Conservation (phyloP, 2,113 vertebrate species). For the Scartelaos histophorus region DNA sequence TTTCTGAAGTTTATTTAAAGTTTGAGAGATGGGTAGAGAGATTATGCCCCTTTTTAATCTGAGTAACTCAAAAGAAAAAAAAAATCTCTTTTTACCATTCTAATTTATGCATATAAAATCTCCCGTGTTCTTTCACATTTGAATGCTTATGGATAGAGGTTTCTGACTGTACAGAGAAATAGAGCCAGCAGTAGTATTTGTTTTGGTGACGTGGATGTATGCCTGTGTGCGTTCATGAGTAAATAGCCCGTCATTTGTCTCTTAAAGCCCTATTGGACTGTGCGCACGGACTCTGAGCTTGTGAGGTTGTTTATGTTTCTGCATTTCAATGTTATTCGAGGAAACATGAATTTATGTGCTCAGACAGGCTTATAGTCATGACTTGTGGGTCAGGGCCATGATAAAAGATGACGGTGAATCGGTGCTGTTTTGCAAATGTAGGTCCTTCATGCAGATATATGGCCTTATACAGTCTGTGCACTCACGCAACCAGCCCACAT, state of each 20-base stretch:
- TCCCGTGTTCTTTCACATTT: conserved; percentile 47
- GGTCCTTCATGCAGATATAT: conserved; percentile 8
- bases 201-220: conserved; percentile 24
- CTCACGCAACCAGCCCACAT: conserved; percentile 35
- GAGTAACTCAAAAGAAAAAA: too few relatives aligned
- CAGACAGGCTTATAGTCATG: conserved; percentile 6
- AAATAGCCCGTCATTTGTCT: conserved; percentile 38
- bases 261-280: conserved; percentile 18
- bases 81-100: too few relatives aligned
- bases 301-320: conserved; percentile 44
- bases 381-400: conserved; percentile 27
- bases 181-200: conserved; percentile 35
- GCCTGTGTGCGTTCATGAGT: conserved; percentile 23
- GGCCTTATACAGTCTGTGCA: conserved; percentile 18
- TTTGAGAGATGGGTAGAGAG: background rate
- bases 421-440: conserved; percentile 13
- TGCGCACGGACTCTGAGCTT: conserved; percentile 13
- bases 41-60: too few relatives aligned
- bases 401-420: background rate
- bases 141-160: conserved; percentile 23
- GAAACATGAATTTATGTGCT: conserved; percentile 27
- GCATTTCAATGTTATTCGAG: conserved; percentile 40
- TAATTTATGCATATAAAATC: conserved; percentile 3
- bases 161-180: conserved; percentile 25
- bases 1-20: background rate